Conservation (phyloP, 2,888 invertebrate species). For the Gastrophysa polygoni region DNA sequence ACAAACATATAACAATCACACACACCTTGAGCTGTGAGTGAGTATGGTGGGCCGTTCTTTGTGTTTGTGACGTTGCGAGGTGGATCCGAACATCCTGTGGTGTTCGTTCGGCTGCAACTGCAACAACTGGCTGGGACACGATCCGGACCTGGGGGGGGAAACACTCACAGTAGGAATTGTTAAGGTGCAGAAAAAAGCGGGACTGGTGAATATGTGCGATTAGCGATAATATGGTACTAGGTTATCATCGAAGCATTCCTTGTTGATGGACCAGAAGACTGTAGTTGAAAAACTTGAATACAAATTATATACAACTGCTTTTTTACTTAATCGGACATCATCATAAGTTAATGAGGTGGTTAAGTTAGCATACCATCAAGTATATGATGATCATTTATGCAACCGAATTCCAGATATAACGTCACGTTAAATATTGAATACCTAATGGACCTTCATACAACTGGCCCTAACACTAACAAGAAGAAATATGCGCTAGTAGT, state of each 20-base stretch:
- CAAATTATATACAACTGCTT: too few relatives aligned
- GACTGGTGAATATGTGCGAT: not conserved
- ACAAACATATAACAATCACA: slow-evolving; percentile 14
- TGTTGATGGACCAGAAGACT: not conserved
- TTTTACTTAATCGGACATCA: too few relatives aligned
- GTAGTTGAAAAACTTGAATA: too few relatives aligned
- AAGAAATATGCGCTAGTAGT: too few relatives aligned
- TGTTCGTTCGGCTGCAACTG: slow-evolving; percentile 70
- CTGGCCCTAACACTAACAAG: too few relatives aligned
- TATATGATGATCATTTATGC: too few relatives aligned
- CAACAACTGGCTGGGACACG: slow-evolving; percentile 88
- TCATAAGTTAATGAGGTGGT: too few relatives aligned
- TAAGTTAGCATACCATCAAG: too few relatives aligned
- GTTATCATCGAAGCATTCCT: not conserved
- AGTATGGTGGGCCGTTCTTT: slow-evolving; percentile 66
- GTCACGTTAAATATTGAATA: too few relatives aligned
- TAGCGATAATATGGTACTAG: too few relatives aligned
- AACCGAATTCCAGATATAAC: too few relatives aligned
- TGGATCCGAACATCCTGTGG: slow-evolving; percentile 57
- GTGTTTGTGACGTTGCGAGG: slow-evolving; percentile 69
- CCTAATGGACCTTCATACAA: too few relatives aligned
- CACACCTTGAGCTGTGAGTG: slow-evolving; percentile 48
- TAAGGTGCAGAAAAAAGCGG: slow-evolving; percentile 35
- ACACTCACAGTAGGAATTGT: slow-evolving; percentile 44
- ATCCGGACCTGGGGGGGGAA: slow-evolving; percentile 75